Evolutionary conservation across 1,140 invertebrate genomes (phyloP), one percentile per base, ranked within the genome.

Genomic region (Macrotrachela quadricornifera): DNA sequence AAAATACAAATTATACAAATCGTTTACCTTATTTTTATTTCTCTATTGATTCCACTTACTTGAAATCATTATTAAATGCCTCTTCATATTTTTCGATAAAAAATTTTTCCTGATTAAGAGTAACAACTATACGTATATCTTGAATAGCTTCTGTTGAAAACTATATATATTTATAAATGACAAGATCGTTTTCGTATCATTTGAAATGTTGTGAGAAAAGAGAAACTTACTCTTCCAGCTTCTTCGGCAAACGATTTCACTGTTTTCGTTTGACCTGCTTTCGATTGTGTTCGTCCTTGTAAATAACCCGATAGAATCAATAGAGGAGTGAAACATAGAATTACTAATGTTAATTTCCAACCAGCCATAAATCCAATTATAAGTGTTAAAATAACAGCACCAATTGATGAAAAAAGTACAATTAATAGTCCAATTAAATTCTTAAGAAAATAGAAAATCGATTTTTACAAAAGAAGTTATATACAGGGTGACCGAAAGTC

Each of bases 351-450:
- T 60, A 88, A 71, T 62, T 83, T 80, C 79, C 81, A 84, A 49
- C 81, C 77, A 63, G 78, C 85, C 51, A 75, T 78, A 64, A 87
- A 73, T 1, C 81, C 77, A 39, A 88, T 66, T 0, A 77, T 64
- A 50, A 83, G 73, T 2, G 80, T 78, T 2, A 81, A 67, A 0
- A 75, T 63, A 0, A 88, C 61, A 0, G 82, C 84, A 13, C 80
- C 77, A 1, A 80, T 59, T 0, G 81, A 77, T 62, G 86, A 83
- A 12, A 86, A 64, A 45, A 85, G 77, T 0, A 78, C 83, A 12
- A 87, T 73, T 46, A 82, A 73, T 50, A 78, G 75, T 6, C 85
- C 84, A 0, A 83, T 84, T 0, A 82, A 82, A 17, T 82, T 82
- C 66, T 85, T n/a, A n/a, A 82, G 1, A 85, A 78, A 49, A 30